Conservation (phyloP, 2,888 invertebrate species). For the Antheraea assamensis region DNA sequence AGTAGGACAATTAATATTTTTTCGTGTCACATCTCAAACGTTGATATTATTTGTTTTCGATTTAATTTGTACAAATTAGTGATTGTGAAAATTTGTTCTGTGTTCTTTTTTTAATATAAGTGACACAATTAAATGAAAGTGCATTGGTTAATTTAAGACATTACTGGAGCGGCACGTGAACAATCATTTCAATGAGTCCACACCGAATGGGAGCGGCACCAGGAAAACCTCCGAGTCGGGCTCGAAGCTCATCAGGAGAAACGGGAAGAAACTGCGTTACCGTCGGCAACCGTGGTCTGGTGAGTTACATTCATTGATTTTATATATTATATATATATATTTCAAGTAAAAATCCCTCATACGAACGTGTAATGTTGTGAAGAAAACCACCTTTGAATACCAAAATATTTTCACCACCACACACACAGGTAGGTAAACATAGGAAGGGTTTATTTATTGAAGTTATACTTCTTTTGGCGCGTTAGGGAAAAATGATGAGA, state of each 20-base stretch:
- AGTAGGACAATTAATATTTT: too few relatives aligned
- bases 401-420: background rate
- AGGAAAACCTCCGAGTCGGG: constrained; percentile 88
- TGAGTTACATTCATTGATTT: constrained; percentile 66
- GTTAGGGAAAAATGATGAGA: too few relatives aligned
- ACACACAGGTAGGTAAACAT: too few relatives aligned
- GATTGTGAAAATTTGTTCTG: background rate
- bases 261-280: constrained; percentile 94
- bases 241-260: constrained; percentile 90
- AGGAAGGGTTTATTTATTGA: too few relatives aligned
- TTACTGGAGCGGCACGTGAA: constrained; percentile 96
- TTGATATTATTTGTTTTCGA: background rate
- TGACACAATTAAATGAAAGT: background rate
- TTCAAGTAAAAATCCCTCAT: background rate
- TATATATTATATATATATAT: background rate
- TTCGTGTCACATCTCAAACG: background rate
- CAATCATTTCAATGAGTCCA: constrained; percentile 90
- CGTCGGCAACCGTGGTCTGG: constrained; percentile 95
- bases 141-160: constrained; percentile 77
- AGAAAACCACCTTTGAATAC: background rate
- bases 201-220: constrained; percentile 79
- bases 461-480: too few relatives aligned
- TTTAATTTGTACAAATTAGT: background rate
- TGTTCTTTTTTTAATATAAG: background rate
- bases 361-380: background rate